Evolutionary conservation across 1,140 invertebrate genomes (phyloP).

Genomic region (Atta colombica): DNA sequence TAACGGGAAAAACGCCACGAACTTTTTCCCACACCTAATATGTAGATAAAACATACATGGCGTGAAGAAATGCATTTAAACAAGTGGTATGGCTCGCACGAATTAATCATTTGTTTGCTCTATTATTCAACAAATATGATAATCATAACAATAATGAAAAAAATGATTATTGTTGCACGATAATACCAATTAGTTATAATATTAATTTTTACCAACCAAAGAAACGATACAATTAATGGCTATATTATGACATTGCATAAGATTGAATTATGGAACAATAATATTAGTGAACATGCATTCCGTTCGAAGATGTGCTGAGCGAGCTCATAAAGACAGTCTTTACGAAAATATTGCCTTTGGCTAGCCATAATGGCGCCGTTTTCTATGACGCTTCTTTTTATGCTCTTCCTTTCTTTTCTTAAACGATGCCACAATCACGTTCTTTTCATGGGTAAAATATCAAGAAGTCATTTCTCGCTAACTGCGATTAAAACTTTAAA

Average conservation of each 20-base stretch:
- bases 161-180: not conserved
- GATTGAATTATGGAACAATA: constrained; percentile 4
- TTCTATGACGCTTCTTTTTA: constrained; percentile 3
- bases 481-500: not conserved
- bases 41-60: not conserved
- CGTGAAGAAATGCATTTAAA: not conserved
- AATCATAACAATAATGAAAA: constrained; percentile 12
- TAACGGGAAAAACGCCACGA: too few species aligned
- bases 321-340: constrained; percentile 1
- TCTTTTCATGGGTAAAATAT: not conserved
- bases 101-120: not conserved
- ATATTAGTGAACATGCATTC: constrained; percentile 34
- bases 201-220: constrained; percentile 18
- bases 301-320: not conserved
- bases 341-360: constrained; percentile 45
- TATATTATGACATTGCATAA: not conserved
- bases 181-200: constrained; percentile 11
- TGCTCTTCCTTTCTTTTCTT: constrained; percentile 8
- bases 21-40: not conserved
- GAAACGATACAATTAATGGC: constrained; percentile 7
- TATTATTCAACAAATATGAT: not conserved
- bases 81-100: not conserved
- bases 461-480: not conserved
- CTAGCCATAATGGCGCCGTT: not conserved
- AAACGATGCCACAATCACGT: constrained; percentile 3